Evolutionary conservation across 1,140 invertebrate genomes (phyloP), one percentile per base, ranked within the genome.

Genomic region (Probaryconus sp.): DNA sequence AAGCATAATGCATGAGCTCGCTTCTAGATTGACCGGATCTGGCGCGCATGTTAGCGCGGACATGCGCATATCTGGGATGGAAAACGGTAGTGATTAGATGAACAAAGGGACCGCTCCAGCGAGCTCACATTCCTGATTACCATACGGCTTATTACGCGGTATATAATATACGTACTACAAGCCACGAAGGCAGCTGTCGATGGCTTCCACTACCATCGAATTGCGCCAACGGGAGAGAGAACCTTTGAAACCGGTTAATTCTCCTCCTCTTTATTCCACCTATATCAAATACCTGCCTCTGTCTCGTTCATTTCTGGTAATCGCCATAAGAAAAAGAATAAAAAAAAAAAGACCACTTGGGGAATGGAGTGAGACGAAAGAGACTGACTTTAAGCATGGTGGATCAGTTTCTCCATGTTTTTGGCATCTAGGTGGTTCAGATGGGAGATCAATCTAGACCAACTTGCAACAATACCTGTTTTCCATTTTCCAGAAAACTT

Each of bases 71-170:
- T 45, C 42, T 20, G 47, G 45, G 43, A 16, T 47, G 47, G 42
- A 55, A 71, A 61, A 65, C 47, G 14, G 53, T 48, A 60, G 38
- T 74, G 72, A 82, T 80, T 76, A 77, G 64, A 56, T 28, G 30
- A 35, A 78, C 69, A 82, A 82, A 84, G 75, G 71, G 51, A 61
- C 73, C 78, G 78, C 77, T 73, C 33, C n/a, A 13, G 11, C 31
- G 38, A 53, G 20, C 51, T 30, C 24, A 45, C 38, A 77, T 79
- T 72, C 72, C 58, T 61, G 58, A 83, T 83, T 82, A 81, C 58
- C 77, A 79, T 78, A 77, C 73, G 45, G 75, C 70, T 81, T 80
- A 82, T 80, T 80, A 79, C 60, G 55, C 11, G 65, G 43, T 70
- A 60, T 68, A 79, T 80, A 80, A 81, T 79, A 77, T 76, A 77